phyloP scores from a whole-genome alignment of 1,140 invertebrate species.

The Wiebesia pumilae region DNA sequence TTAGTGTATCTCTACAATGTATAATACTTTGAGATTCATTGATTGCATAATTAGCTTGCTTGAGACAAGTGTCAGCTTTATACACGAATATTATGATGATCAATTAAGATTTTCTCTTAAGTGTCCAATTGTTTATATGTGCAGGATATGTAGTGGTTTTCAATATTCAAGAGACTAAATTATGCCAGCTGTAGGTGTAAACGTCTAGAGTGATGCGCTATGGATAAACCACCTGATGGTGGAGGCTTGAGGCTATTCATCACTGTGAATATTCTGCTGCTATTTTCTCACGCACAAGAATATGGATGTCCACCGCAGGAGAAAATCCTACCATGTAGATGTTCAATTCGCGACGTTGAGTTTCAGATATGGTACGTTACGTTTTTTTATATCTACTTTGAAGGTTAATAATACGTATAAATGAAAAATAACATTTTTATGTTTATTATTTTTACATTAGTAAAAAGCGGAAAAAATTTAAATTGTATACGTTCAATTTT shows the following conservation, averaged over 20 bases:
- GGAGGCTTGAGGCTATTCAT: conserved; percentile 53
- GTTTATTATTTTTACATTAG: too few relatives aligned
- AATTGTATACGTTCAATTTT: too few relatives aligned
- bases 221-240: conserved; percentile 69
- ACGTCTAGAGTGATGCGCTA: conserved; percentile 63
- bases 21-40: too few relatives aligned
- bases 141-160: conserved; percentile 37
- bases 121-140: not conserved
- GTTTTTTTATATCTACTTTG: not conserved
- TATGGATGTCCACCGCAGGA: conserved; percentile 79
- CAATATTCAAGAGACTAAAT: not conserved
- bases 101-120: not conserved
- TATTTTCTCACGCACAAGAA: conserved; percentile 58
- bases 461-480: too few relatives aligned
- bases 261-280: not conserved
- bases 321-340: conserved; percentile 81
- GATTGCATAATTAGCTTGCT: too few relatives aligned
- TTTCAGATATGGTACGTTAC: conserved; percentile 80
- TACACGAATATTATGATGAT: not conserved
- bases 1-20: too few relatives aligned
- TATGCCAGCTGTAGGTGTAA: not conserved
- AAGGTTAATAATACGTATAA: too few relatives aligned
- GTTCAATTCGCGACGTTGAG: conserved; percentile 79
- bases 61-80: not conserved
- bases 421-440: too few relatives aligned